Evolutionary conservation across 2,113 vertebrate species (phyloP).

Genomic region (Isichthys henryi): DNA sequence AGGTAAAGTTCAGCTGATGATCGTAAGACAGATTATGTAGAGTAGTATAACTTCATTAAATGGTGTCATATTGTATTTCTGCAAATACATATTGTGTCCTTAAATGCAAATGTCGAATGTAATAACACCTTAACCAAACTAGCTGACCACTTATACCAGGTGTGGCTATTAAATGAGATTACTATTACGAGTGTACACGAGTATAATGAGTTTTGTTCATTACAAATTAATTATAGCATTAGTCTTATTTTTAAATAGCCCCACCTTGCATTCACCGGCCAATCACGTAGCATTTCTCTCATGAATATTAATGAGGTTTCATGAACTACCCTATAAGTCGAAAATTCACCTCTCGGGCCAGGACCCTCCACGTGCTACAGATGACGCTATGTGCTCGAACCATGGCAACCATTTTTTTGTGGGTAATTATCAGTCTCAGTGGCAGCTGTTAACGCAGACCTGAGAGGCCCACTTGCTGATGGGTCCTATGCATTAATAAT

Average conservation of each 20-base stretch:
- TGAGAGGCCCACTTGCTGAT: not conserved
- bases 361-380: not conserved
- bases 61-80: too few relatives aligned
- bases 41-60: too few relatives aligned
- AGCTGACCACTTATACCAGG: not conserved
- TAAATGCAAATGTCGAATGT: not conserved
- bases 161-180: not conserved
- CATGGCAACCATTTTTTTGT: not conserved
- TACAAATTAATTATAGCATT: not conserved
- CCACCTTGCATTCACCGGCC: not conserved
- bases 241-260: not conserved
- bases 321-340: not conserved
- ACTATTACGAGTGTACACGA: not conserved
- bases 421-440: not conserved
- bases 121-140: not conserved
- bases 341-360: not conserved
- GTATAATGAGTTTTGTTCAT: not conserved
- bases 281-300: not conserved
- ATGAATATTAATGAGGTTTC: not conserved
- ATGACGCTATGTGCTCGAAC: not conserved
- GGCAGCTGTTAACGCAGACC: not conserved
- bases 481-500: not conserved
- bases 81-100: too few relatives aligned
- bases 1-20: not conserved
- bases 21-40: too few relatives aligned